Evolutionary conservation across 2,113 vertebrate genomes (phyloP), one percentile per base, ranked within the genome.

Genomic region (Passerina amoena): DNA sequence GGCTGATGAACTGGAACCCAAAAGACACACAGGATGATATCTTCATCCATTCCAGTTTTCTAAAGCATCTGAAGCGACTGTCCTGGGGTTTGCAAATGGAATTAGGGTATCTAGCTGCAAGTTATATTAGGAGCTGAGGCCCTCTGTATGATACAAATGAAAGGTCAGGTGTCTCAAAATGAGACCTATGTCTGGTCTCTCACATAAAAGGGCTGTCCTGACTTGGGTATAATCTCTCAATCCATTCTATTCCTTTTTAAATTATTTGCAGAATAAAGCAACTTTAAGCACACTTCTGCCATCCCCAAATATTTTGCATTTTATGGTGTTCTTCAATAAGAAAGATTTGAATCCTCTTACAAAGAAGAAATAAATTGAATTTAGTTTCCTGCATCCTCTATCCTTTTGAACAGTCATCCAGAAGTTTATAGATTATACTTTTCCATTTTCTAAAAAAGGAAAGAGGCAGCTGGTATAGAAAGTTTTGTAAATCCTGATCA

Each of bases 101-200:
- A 6, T 91, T 45, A 17, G 11, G 12, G n/a, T 65, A 57, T 27
- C 30, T 68, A 42, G 14, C 14, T 37, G 40, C 3, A 70, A 45
- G 10, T 38, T 84, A 5, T 35, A 59, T n/a, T 15, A 75, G 40
- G 6, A 84, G 31, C 12, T 40, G 54, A 75, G 28, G 18, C 5
- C 11, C n/a, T 47, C 23, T 25, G 10, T 28, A 33, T 0, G 0
- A 48, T 28, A 54, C 9, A 40, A 38, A 33, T 31, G 20, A 48
- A 80, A 20, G 9, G 2, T 71, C 56, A 83, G 14, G 11, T 57
- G 8, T 61, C 45, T 57, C 59, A 77, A 88, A 88, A 42, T 15
- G 8, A 13, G 47, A 70, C 12, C 27, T 51, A 4, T 23, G 63
- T 40, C 38, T 76, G 18, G 23, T 78, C 16, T 82, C 17, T 64